Percentiles rank a stretch among this genome's conserved stretches.
Conservation (phyloP, 2,113 vertebrate genomes). For the Ranitomeya imitator region DNA sequence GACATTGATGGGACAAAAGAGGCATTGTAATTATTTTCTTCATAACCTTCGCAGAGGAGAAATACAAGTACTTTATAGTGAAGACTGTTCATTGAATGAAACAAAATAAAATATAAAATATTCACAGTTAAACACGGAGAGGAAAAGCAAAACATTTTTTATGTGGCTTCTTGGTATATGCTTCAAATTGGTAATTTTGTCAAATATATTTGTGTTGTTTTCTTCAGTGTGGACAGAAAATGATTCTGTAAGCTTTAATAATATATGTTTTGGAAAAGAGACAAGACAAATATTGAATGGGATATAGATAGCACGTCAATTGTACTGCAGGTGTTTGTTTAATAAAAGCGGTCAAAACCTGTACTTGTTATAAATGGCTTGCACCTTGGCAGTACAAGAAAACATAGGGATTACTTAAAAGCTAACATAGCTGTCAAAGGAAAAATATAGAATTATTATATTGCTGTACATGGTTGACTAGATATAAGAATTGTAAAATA, state of each 20-base stretch:
- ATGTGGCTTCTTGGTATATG: neutral
- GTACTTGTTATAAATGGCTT: constrained; percentile 25
- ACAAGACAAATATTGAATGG: constrained; percentile 22
- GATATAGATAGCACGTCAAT: constrained; percentile 13
- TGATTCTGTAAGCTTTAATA: neutral
- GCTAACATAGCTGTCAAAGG: neutral
- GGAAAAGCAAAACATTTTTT: neutral
- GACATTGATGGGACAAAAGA: constrained; percentile 49
- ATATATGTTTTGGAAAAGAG: constrained; percentile 28
- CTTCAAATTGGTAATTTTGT: constrained; percentile 5
- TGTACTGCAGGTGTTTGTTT: constrained; percentile 33
- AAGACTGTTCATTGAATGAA: neutral
- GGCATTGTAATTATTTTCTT: constrained; percentile 55
- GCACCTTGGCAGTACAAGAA: neutral
- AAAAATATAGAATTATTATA: neutral
- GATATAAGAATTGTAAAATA: neutral
- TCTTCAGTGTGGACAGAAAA: neutral
- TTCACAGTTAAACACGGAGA: constrained; percentile 13
- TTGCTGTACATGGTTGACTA: neutral
- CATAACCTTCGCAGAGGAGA: constrained; percentile 45
- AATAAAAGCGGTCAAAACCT: constrained; percentile 23
- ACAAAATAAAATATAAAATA: constrained; percentile 30
- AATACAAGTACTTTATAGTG: constrained; percentile 28
- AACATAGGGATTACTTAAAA: neutral
- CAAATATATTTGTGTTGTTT: neutral